These are phyloP conservation scores for Cladorhizidae sp. DNA, from an alignment of 37 sponge, comb jelly and placozoan genomes.

Conservation along the genomic window DNA sequence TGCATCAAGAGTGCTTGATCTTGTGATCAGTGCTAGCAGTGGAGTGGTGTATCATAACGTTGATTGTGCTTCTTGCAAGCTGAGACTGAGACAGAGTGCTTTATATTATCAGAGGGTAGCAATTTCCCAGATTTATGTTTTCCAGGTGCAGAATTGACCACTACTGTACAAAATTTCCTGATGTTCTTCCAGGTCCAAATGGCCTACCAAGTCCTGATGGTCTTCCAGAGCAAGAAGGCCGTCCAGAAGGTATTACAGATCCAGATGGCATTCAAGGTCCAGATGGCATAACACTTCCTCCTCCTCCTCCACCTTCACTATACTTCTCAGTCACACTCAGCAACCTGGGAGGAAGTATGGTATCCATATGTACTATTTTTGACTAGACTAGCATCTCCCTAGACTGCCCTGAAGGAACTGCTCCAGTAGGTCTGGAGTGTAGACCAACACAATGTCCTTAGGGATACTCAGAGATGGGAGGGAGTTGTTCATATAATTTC, in stretches of 20 bases:
- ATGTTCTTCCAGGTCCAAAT: too few relatives aligned
- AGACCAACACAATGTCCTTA: conserved; percentile 15
- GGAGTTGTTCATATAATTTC: not conserved
- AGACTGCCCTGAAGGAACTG: not conserved
- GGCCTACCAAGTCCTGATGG: too few relatives aligned
- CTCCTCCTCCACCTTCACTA: too few relatives aligned
- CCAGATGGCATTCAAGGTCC: too few relatives aligned
- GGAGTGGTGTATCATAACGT: not conserved
- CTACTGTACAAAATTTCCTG: too few relatives aligned
- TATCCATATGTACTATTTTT: not conserved
- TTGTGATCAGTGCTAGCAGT: not conserved
- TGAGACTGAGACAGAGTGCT: not conserved
- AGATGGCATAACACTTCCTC: not conserved
- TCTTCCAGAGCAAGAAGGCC: too few relatives aligned
- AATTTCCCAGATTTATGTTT: not conserved
- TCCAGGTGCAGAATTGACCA: too few relatives aligned
- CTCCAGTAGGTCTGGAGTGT: conserved; percentile 1
- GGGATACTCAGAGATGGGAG: not conserved
- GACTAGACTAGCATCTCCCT: not conserved
- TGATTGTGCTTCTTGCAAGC: not conserved
- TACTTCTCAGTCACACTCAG: conserved; percentile 25
- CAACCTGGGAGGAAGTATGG: conserved; percentile 5
- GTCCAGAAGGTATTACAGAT: too few relatives aligned
- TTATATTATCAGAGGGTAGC: not conserved
- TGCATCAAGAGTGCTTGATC: not conserved